A percentile compares a stretch with the other conserved stretches of the same genome.
Evolutionary conservation across 2,888 invertebrate species (phyloP).

Genomic region (Melipona beecheii): DNA sequence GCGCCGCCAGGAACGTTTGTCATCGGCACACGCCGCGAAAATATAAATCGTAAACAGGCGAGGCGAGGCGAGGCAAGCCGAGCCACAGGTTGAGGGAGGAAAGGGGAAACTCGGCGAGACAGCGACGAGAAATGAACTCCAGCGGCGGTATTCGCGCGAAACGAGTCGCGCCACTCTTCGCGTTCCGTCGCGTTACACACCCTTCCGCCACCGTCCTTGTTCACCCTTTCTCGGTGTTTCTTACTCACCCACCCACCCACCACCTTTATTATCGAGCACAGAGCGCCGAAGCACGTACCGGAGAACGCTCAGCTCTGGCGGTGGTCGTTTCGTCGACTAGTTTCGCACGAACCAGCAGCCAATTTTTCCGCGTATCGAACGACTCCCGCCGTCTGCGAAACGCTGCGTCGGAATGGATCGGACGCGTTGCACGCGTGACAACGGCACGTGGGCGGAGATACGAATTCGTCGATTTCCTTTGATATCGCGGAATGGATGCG

Average conservation of each 20-base stretch:
- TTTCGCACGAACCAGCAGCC: constrained; percentile 32
- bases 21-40: constrained; percentile 61
- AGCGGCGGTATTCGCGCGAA: constrained; percentile 58
- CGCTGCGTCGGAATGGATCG: constrained; percentile 30
- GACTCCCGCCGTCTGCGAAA: constrained; percentile 42
- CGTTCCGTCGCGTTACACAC: background rate
- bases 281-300: constrained; percentile 57
- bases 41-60: constrained; percentile 71
- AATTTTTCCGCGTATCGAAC: constrained; percentile 46
- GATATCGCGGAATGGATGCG: background rate
- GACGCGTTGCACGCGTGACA: constrained; percentile 38
- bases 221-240: constrained; percentile 19
- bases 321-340: constrained; percentile 29
- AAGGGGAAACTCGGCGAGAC: constrained; percentile 25
- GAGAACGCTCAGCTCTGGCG: constrained; percentile 54
- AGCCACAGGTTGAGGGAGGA: constrained; percentile 71
- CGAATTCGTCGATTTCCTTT: constrained; percentile 13
- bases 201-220: constrained; percentile 16
- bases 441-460: background rate
- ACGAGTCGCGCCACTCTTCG: constrained; percentile 32
- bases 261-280: constrained; percentile 58
- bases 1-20: constrained; percentile 62
- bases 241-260: constrained; percentile 25
- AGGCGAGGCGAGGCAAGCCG: constrained; percentile 51
- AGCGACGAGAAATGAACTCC: constrained; percentile 68